Evolutionary conservation across 2,797 vertebrate species (phyloP).

Genomic region (Centroberyx gerrardi): DNA sequence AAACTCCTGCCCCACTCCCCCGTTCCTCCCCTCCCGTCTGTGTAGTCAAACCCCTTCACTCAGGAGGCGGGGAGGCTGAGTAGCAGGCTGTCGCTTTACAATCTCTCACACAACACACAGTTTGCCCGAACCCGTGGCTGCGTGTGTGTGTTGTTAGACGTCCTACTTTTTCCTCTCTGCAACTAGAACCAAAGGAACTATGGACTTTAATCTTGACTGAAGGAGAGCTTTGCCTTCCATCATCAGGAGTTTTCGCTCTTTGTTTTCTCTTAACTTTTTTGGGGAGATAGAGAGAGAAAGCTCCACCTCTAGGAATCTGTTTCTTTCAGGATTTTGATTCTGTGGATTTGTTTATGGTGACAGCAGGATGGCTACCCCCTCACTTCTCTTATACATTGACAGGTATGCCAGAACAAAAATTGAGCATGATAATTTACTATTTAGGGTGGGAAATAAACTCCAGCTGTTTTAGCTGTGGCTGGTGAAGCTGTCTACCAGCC

Average conservation of each 20-base stretch:
- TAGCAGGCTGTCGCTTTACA: constrained; percentile 35
- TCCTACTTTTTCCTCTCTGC: constrained; percentile 1
- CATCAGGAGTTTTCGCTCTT: not conserved
- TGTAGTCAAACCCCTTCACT: constrained; percentile 23
- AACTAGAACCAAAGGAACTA: not conserved
- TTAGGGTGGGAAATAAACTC: too few relatives aligned
- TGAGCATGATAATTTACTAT: too few relatives aligned
- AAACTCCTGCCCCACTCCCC: constrained; percentile 37
- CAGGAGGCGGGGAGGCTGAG: constrained; percentile 37
- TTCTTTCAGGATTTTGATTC: not conserved
- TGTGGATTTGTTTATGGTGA: constrained; percentile 15
- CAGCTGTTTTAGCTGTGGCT: too few relatives aligned
- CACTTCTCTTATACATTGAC: constrained; percentile 77
- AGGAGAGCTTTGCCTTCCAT: constrained; percentile 15
- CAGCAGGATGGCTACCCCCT: constrained; percentile 72
- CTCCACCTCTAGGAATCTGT: not conserved
- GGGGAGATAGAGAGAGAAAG: not conserved
- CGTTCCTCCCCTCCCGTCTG: constrained; percentile 45
- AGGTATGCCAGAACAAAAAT: constrained; percentile 59
- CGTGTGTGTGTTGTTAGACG: not conserved
- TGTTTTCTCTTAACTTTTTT: not conserved
- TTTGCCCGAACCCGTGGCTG: constrained; percentile 9
- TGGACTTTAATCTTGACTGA: not conserved
- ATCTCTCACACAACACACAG: constrained; percentile 12
- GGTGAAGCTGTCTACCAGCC: too few relatives aligned